phyloP scores from a whole-genome alignment of 2,113 vertebrate species.

The Dinomys branickii region DNA sequence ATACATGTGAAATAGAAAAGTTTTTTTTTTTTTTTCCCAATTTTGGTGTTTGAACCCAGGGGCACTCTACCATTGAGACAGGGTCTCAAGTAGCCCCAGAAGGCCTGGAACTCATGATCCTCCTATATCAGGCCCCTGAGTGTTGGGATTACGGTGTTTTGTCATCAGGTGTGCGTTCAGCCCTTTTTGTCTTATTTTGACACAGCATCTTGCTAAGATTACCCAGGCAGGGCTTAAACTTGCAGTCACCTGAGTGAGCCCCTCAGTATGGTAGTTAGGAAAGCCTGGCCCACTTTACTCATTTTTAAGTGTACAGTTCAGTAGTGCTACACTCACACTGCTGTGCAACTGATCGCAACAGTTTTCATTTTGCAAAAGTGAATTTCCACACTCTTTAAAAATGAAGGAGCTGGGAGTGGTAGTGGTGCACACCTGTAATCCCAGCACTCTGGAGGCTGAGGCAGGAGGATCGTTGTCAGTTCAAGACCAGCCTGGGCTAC shows the following conservation, averaged over 20 bases:
- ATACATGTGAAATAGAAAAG: not conserved
- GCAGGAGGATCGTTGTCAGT: no score
- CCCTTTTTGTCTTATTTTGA: not conserved
- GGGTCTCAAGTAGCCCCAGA: not conserved
- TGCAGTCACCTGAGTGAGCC: not conserved
- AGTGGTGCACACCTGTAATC: no score
- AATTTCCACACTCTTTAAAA: not conserved
- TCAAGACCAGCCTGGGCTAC: no score
- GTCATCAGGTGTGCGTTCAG: not conserved
- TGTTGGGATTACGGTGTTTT: not conserved
- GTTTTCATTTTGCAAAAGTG: constrained; percentile 12
- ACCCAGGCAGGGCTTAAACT: not conserved
- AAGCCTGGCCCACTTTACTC: not conserved
- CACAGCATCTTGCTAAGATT: not conserved
- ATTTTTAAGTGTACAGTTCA: constrained; percentile 16
- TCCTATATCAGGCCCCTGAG: not conserved
- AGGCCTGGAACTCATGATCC: not conserved
- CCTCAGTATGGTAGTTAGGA: not conserved
- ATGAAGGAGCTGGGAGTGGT: no score
- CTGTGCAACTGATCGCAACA: not conserved
- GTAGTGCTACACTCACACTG: not conserved
- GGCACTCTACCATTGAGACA: not conserved
- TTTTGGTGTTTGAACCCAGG: not conserved
- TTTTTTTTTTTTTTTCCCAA: not conserved
- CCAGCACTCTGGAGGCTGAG: no score